A percentile compares a stretch with the other conserved stretches of the same genome.
These are phyloP conservation scores for Terrapene triunguis DNA, from an alignment of 2,113 vertebrate genomes.

Conservation along the genomic window DNA sequence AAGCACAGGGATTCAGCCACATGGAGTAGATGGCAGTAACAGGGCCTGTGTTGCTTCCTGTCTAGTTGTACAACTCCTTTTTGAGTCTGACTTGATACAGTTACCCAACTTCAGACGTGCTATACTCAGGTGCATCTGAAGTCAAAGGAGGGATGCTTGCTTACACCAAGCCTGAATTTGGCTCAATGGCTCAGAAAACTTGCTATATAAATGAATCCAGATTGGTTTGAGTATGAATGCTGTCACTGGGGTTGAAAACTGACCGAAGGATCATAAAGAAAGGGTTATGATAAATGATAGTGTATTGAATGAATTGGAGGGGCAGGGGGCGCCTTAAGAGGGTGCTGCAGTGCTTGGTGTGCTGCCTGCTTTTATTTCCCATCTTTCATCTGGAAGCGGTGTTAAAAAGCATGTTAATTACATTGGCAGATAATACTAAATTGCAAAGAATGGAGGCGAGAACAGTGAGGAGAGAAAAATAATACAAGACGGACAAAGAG, in stretches of 20 bases:
- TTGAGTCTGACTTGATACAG: neutral
- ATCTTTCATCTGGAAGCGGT: neutral
- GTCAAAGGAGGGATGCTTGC: neutral
- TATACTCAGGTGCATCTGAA: fast-evolving
- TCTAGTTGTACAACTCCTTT: neutral
- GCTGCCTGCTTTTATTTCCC: fast-evolving
- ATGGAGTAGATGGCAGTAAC: neutral
- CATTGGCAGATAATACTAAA: fast-evolving
- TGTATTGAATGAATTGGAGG: neutral
- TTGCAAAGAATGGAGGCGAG: neutral
- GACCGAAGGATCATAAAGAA: neutral
- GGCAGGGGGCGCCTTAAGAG: fast-evolving
- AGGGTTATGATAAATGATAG: neutral
- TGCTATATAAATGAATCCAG: fast-evolving
- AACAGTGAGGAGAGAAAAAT: neutral
- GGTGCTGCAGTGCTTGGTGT: neutral
- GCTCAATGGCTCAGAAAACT: no score
- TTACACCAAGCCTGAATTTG: neutral
- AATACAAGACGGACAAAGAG: neutral
- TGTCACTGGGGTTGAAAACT: neutral
- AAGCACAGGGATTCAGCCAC: neutral
- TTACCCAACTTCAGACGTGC: neutral
- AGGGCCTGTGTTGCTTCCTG: fast-evolving
- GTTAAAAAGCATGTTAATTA: fast-evolving
- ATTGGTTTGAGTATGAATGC: neutral